Evolutionary conservation across 2,113 vertebrate species (phyloP).

Genomic region (Catharus bicknelli): DNA sequence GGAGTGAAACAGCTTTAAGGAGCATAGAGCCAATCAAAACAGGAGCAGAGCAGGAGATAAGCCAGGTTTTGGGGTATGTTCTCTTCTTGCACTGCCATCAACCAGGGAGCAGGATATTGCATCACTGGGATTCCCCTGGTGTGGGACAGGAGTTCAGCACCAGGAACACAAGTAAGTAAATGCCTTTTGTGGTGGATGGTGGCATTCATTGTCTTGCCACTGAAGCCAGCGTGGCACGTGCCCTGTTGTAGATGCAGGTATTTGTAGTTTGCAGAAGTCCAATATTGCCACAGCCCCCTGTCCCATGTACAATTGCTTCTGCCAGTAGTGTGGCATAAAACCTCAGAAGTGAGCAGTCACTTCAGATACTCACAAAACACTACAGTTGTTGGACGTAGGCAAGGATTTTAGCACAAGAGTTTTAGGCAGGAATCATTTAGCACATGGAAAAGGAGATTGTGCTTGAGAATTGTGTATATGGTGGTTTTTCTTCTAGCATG

Average conservation of each 20-base stretch:
- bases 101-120: background rate
- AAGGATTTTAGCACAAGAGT: conserved; percentile 4
- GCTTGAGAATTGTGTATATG: background rate
- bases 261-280: background rate
- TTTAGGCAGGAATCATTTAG: background rate
- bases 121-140: background rate
- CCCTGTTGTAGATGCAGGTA: background rate
- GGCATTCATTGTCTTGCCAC: background rate
- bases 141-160: background rate
- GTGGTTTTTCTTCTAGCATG: background rate
- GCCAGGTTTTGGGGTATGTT: background rate
- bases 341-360: background rate
- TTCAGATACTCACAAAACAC: background rate
- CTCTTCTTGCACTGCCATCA: background rate
- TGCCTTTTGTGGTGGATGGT: background rate
- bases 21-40: conserved; percentile 1
- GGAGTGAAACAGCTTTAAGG: conserved; percentile 45
- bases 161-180: background rate
- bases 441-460: background rate
- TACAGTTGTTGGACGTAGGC: background rate
- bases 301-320: background rate
- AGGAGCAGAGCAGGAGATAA: conserved; percentile 9
- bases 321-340: background rate
- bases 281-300: background rate
- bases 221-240: background rate